Base-by-base conservation (phyloP, 37 sponge, comb jelly and placozoan species). In the Chondrosia reniformis region DNA sequence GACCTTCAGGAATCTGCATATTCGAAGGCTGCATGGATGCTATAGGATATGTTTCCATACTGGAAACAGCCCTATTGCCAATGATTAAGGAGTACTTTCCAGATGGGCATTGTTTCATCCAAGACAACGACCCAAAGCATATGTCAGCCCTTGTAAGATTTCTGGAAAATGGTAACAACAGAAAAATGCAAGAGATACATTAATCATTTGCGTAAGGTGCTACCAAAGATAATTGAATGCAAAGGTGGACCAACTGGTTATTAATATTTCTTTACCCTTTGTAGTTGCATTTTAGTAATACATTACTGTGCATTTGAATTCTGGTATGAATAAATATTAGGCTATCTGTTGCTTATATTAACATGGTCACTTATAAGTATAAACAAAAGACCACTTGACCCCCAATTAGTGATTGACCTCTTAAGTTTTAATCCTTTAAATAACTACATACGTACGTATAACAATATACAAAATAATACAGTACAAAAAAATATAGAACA, bases 61-160 rank as follows among this genome's bases (percentile, higher is more conserved):
- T 63, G 25, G 64, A 63, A 17, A 10, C 12, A 10, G n/a, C 64
- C 25, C n/a, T 63, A 27, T 22, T 63, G 12, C 64, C 64, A 10
- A 28, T 63, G 52, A 63, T 63, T 27, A 17, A 21, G n/a, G 64
- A 10, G n/a, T 10, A 22, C 25, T 63, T 22, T 17, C 30, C 64
- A 28, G 12, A 10, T 21, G 64, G 64, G 25, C 64, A 63, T 17
- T 24, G 64, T 24, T 63, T 63, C n/a, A 17, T 63, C 30, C 64
- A 63, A 17, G 64, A 63, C n/a, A 63, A 63, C n/a, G 64, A 63
- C n/a, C 64, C 64, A 17, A 63, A 63, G n/a, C 64, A 63, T 63
- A 63, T 27, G 25, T 63, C 64, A 24, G 52, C 52, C 15, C 52
- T 49, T 49, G 10, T 49, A 15, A 49, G 10, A 10, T 19, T 49